Percentiles rank a stretch among this genome's conserved stretches.
These are phyloP conservation scores for Cheilosia soror DNA, from an alignment of 2,888 invertebrate species.

Conservation along the genomic window DNA sequence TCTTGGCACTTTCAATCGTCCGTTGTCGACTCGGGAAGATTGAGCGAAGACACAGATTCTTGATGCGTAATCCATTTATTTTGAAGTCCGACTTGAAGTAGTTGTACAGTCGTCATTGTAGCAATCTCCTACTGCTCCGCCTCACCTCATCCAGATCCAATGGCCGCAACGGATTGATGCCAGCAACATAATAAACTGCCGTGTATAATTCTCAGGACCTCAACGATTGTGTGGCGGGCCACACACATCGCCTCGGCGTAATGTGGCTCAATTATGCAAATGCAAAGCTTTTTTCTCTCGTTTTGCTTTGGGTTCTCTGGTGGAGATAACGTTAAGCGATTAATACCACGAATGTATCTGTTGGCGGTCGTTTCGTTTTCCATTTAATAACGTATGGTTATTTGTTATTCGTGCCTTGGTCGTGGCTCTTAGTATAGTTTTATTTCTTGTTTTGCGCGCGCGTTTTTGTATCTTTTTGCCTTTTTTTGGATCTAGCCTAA, in stretches of 20 bases:
- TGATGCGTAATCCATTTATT: conserved; percentile 69
- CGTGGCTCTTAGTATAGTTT: conserved; percentile 19
- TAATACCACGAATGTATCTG: conserved; percentile 72
- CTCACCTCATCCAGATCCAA: not conserved
- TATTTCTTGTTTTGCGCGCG: conserved; percentile 18
- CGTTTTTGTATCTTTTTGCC: conserved; percentile 13
- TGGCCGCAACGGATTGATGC: conserved; percentile 29
- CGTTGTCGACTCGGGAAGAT: conserved; percentile 44
- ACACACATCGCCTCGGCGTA: conserved; percentile 68
- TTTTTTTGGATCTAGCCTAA: conserved; percentile 9
- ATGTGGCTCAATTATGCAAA: conserved; percentile 75
- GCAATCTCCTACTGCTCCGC: not conserved
- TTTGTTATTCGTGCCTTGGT: conserved; percentile 70
- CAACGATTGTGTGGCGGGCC: conserved; percentile 63
- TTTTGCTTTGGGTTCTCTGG: conserved; percentile 50
- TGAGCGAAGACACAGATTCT: conserved; percentile 65
- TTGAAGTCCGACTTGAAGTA: conserved; percentile 19
- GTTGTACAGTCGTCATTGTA: conserved; percentile 46
- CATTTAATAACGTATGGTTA: conserved; percentile 71
- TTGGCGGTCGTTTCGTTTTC: conserved; percentile 71
- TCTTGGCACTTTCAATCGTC: conserved; percentile 33
- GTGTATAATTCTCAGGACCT: conserved; percentile 64
- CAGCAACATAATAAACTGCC: conserved; percentile 46
- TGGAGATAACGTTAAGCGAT: conserved; percentile 70
- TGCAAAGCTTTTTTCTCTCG: conserved; percentile 62